These are phyloP conservation scores for Minunthozetes semirufus DNA, from an alignment of 2,888 invertebrate genomes.

Conservation along the genomic window DNA sequence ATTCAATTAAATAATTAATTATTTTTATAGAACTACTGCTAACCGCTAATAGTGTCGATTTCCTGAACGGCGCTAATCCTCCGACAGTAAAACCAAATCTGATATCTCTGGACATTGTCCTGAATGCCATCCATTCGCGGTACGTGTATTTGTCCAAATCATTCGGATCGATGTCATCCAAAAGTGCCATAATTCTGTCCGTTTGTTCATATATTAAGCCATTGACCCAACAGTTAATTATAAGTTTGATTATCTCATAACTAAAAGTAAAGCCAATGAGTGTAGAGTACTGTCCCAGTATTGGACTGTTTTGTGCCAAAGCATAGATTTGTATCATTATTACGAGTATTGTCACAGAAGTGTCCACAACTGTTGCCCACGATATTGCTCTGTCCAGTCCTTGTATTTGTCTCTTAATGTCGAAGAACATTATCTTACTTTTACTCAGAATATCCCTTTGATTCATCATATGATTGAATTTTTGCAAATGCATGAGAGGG, in stretches of 20 bases:
- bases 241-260: background rate
- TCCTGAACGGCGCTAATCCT: background rate
- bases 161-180: background rate
- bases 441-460: background rate
- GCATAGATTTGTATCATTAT: background rate
- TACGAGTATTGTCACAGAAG: background rate
- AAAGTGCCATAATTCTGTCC: background rate
- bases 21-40: background rate
- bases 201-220: slow-evolving; percentile 1
- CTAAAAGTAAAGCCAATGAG: background rate
- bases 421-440: background rate
- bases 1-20: background rate
- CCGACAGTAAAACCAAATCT: slow-evolving; percentile 3
- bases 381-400: background rate
- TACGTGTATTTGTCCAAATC: background rate
- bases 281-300: background rate
- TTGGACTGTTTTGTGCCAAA: background rate
- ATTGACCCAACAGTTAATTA: slow-evolving; percentile 8
- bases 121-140: background rate
- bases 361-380: background rate
- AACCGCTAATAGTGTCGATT: background rate
- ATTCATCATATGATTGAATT: background rate
- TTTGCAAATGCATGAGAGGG: too few species aligned
- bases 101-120: background rate
- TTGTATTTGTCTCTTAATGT: background rate